Evolutionary conservation across 1,140 invertebrate species (phyloP).

Genomic region (Zaprionus nigranus): DNA sequence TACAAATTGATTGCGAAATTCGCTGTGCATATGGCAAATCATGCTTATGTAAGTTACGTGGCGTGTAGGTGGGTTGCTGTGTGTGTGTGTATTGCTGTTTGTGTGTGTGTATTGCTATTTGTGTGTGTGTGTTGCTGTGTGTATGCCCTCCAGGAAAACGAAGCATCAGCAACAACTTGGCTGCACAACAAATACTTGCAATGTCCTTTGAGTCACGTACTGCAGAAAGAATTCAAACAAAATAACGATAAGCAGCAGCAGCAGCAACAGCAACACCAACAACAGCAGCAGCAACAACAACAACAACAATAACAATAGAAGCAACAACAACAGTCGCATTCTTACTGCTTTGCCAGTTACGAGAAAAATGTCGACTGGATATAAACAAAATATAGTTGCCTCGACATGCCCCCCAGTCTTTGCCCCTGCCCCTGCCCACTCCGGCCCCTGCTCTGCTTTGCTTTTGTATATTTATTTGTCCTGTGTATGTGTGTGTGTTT

Average conservation of each 20-base stretch:
- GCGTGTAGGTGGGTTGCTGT: background rate
- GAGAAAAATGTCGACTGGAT: constrained; percentile 52
- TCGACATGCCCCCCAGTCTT: background rate
- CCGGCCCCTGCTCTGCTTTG: background rate
- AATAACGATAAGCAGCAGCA: constrained; percentile 49
- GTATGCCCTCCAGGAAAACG: constrained; percentile 3
- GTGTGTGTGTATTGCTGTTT: too few species aligned
- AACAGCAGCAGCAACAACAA: background rate
- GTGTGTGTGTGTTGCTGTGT: constrained; percentile 4
- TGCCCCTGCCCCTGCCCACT: background rate
- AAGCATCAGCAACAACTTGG: constrained; percentile 10
- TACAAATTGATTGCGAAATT: constrained; percentile 8
- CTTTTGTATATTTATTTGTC: constrained; percentile 33
- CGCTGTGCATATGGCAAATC: constrained; percentile 40
- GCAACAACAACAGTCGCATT: constrained; percentile 24
- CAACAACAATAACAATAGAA: constrained; percentile 10
- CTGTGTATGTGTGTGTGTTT: constrained; percentile 20
- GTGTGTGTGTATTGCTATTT: background rate
- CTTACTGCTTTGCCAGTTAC: constrained; percentile 33
- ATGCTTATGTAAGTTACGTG: constrained; percentile 55
- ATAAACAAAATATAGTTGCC: constrained; percentile 68
- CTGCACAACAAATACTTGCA: constrained; percentile 66
- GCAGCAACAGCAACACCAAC: constrained; percentile 30
- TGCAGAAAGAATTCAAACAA: constrained; percentile 54
- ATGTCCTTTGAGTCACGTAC: constrained; percentile 73